Evolutionary conservation across 2,113 vertebrate species (phyloP).

Genomic region (Hippocampus barbouri): DNA sequence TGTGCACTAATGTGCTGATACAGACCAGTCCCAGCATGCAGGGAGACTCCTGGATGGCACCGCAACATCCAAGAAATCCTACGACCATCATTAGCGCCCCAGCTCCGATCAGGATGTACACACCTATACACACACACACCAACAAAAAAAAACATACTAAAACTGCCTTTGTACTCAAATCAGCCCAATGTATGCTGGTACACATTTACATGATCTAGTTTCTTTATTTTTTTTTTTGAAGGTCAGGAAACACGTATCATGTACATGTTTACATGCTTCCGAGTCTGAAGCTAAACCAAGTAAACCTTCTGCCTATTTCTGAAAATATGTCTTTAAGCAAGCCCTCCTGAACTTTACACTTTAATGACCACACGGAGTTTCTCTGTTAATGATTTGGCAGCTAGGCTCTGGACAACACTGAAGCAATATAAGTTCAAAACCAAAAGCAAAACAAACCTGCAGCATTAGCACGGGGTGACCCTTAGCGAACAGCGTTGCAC

Average conservation of each 20-base stretch:
- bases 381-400: too few species aligned
- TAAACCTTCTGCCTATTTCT: background rate
- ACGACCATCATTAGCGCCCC: slow-evolving; percentile 97
- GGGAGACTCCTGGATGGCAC: slow-evolving; percentile 91
- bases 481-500: background rate
- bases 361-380: too few species aligned
- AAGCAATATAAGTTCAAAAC: too few species aligned
- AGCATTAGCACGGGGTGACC: too few species aligned
- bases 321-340: too few species aligned
- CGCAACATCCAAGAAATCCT: slow-evolving; percentile 95
- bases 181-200: background rate
- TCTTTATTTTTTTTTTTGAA: too few species aligned
- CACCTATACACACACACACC: slow-evolving; percentile 67
- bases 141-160: slow-evolving; percentile 1
- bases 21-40: slow-evolving; percentile 96
- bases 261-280: background rate
- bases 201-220: background rate
- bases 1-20: slow-evolving; percentile 11
- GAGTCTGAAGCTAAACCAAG: background rate
- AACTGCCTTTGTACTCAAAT: background rate
- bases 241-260: too few species aligned
- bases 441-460: too few species aligned
- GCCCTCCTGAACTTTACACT: too few species aligned
- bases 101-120: slow-evolving; percentile 90
- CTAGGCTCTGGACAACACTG: too few species aligned